Base-by-base conservation (phyloP, 2,797 vertebrate species). In the Columba guinea region DNA sequence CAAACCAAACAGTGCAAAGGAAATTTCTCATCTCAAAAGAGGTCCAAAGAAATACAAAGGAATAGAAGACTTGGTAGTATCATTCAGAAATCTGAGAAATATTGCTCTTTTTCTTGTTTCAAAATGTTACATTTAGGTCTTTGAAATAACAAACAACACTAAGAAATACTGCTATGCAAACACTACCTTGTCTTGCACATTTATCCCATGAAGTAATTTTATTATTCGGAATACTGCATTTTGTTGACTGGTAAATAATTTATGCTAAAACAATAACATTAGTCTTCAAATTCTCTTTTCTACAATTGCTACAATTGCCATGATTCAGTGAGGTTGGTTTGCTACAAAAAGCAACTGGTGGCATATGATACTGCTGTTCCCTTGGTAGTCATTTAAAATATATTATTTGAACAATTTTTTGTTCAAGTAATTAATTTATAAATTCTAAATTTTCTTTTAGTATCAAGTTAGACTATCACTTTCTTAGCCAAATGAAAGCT, bases 1-100 rank as follows among this genome's bases (percentile, higher is more conserved):
- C 63, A 98, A 96, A 96, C 95, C 91, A 96, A 91, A 92, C 79
- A 97, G 94, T 92, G 90, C 93, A 96, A 91, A 93, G 81, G 76
- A 97, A 98, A 96, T 94, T 79, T 75, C 69, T 90, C 35, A 12
- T 76, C 73, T 81, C 95, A 73, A 89, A 92, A 91, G 92, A 86
- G 52, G 67, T 77, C 70, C 41, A 48, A 95, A 94, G 69, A 75
- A 95, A 87, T 19, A 41, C 9, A 90, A 67, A 88, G 27, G 81
- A 71, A 71, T 3, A 70, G 49, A 83, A 82, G 96, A 83, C 19
- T 73, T 84, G 19, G 28, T 81, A 70, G 35, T 26, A 49, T 34
- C 2, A 60, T 41, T 64, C 58, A 51, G 44, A 92, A 93, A 74
- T 34, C 10, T 34, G 21, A 44, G 10, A 60, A 70, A 81, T 79